phyloP scores from a whole-genome alignment of 2,113 vertebrate species.

The Apaloderma vittatum region DNA sequence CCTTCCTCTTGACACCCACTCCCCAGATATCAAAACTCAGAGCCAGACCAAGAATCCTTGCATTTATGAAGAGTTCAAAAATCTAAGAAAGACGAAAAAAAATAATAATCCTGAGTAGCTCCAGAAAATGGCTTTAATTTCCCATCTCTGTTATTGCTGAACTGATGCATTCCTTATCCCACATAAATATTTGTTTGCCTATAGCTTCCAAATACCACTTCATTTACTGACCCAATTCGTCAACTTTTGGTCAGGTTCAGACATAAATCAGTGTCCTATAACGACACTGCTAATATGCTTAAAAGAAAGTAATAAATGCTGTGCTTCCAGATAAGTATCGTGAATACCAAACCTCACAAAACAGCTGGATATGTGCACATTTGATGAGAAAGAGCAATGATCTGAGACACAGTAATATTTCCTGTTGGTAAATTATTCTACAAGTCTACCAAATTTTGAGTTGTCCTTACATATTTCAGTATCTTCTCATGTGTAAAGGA shows the following conservation, averaged over 20 bases:
- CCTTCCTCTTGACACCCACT: too few species aligned
- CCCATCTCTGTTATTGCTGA: not conserved
- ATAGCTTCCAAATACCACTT: slow-evolving; percentile 32
- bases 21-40: not conserved
- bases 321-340: slow-evolving; percentile 33
- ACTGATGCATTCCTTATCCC: slow-evolving; percentile 39
- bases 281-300: slow-evolving; percentile 30
- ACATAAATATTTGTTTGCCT: not conserved
- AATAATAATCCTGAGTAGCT: not conserved
- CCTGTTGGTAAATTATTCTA: slow-evolving; percentile 55
- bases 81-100: not conserved
- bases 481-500: slow-evolving; percentile 14
- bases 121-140: not conserved
- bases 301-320: slow-evolving; percentile 46
- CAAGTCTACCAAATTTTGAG: slow-evolving; percentile 22
- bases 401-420: slow-evolving; percentile 50
- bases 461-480: slow-evolving; percentile 27
- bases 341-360: slow-evolving; percentile 16
- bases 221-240: not conserved
- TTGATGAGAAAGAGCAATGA: slow-evolving; percentile 33
- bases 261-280: slow-evolving; percentile 27
- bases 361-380: slow-evolving; percentile 26
- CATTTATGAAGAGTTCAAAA: not conserved
- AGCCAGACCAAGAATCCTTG: not conserved
- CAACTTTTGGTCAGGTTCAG: not conserved